A percentile compares a stretch with the other conserved stretches of the same genome.
These are phyloP conservation scores for Drosophila borborema DNA, from an alignment of 2,888 invertebrate genomes.

Conservation along the genomic window DNA sequence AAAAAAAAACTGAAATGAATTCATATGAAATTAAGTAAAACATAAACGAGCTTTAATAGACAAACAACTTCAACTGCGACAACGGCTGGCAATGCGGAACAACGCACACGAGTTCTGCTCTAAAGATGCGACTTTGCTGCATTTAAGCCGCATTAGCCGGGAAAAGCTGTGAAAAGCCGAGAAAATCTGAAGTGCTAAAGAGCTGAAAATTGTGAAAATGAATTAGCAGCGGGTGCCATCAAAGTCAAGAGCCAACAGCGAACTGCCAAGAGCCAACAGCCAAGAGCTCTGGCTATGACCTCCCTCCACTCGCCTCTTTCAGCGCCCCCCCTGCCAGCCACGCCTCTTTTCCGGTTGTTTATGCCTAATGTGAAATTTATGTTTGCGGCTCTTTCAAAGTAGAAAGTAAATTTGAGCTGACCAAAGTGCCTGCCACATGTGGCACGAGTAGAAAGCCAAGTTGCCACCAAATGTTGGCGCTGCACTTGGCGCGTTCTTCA, in stretches of 20 bases:
- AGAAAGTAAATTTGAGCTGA: constrained; percentile 70
- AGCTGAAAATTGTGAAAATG: constrained; percentile 57
- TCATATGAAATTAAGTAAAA: constrained; percentile 15
- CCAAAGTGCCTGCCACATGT: constrained; percentile 38
- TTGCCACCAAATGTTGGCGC: constrained; percentile 23
- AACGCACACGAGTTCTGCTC: constrained; percentile 29
- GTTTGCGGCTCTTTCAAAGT: constrained; percentile 55
- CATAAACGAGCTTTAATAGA: constrained; percentile 20
- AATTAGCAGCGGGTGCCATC: constrained; percentile 64
- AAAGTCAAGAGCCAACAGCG: constrained; percentile 55
- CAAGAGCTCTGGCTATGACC: constrained; percentile 5
- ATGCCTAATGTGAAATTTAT: constrained; percentile 78
- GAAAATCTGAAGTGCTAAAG: constrained; percentile 54
- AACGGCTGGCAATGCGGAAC: constrained; percentile 64
- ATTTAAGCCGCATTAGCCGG: constrained; percentile 54
- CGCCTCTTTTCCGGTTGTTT: constrained; percentile 30
- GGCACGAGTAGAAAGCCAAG: constrained; percentile 64
- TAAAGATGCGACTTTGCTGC: constrained; percentile 46
- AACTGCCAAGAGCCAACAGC: constrained; percentile 29
- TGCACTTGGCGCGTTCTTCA: constrained; percentile 51
- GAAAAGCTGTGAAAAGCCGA: constrained; percentile 41
- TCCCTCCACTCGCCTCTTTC: not conserved
- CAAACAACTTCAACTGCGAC: constrained; percentile 34
- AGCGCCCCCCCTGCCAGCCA: not conserved
- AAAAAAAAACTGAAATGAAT: constrained; percentile 18